Evolutionary conservation across 2,113 vertebrate genomes (phyloP), one percentile per base, ranked within the genome.

Genomic region (Meles meles): DNA sequence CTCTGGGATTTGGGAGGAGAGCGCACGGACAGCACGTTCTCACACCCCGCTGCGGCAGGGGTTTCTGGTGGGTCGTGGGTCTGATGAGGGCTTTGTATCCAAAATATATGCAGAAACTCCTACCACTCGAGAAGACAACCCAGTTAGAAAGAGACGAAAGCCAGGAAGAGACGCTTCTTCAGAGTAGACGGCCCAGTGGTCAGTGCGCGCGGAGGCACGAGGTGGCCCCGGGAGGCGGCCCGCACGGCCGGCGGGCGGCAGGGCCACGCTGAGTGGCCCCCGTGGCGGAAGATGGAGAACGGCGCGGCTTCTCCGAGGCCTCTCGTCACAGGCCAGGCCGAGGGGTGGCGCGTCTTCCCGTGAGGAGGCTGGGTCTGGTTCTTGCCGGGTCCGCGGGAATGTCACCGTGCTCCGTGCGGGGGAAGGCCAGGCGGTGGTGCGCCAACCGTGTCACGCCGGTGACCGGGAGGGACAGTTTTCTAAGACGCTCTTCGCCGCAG

Each of bases 21-120:
- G 39, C 12, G 3, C 34, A 5, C 0, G 67, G 20, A 4, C 34
- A 17, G 7, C 65, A 18, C 34, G 20, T 10, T 59, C 7, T 25
- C 5, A 0, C 10, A 0, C 9, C n/a, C 27, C 7, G 1, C 15
- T n/a, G 4, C 0, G 21, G 61, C 47, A 52, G 18, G 0, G 3
- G 1, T 10, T 31, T 69, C 29, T 25, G 34, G 37, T 39, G 8
- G 37, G 9, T 44, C 11, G 6, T 11, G 13, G n/a, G 17, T 49
- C 31, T 14, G 42, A 65, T 37, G 4, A 29, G 57, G 72, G 23
- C 0, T 49, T 7, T 63, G 21, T 37, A 9, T 37, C 6, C 49
- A 79, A 31, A 49, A 63, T 2, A 21, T 2, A 5, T 29, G 27
- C 31, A 49, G 59, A 39, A 67, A 21, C 59, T 52, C 57, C 39